A percentile compares a stretch with the other conserved stretches of the same genome.
phyloP scores from a whole-genome alignment of 2,113 vertebrate genomes.

The Acanthisitta chloris region DNA sequence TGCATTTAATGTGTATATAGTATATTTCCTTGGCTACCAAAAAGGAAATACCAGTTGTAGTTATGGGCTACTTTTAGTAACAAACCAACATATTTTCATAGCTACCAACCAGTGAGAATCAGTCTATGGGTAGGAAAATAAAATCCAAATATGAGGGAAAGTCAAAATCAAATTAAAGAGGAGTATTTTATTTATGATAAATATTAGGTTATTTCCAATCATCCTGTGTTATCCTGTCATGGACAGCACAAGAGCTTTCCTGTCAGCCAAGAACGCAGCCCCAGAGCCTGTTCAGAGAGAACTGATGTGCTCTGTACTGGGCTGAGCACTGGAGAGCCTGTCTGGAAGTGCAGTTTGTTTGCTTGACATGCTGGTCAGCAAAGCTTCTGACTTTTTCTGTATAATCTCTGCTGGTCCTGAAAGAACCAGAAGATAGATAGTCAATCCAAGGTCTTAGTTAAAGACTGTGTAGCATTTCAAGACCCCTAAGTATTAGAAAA shows the following conservation, averaged over 20 bases:
- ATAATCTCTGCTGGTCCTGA: not conserved
- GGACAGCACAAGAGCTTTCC: not conserved
- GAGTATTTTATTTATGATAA: not conserved
- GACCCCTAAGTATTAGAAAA: not conserved
- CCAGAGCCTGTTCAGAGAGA: not conserved
- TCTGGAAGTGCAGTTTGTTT: not conserved
- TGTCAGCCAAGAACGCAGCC: not conserved
- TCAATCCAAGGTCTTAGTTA: not conserved
- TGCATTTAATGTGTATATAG: not conserved
- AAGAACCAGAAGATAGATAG: not conserved
- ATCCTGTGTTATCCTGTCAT: not conserved
- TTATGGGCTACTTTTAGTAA: not conserved
- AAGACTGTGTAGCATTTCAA: not conserved
- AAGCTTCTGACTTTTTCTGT: not conserved
- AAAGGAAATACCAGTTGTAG: not conserved
- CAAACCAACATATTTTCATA: not conserved
- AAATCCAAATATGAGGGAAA: not conserved
- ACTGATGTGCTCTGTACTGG: fast-evolving
- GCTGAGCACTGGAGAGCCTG: not conserved
- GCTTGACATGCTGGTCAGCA: not conserved
- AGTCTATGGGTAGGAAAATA: not conserved
- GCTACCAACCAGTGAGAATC: not conserved
- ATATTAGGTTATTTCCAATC: not conserved
- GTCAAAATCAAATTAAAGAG: not conserved
- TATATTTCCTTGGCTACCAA: not conserved